Conservation (phyloP, 2,797 vertebrate genomes). For the Oreochromis grahami region DNA sequence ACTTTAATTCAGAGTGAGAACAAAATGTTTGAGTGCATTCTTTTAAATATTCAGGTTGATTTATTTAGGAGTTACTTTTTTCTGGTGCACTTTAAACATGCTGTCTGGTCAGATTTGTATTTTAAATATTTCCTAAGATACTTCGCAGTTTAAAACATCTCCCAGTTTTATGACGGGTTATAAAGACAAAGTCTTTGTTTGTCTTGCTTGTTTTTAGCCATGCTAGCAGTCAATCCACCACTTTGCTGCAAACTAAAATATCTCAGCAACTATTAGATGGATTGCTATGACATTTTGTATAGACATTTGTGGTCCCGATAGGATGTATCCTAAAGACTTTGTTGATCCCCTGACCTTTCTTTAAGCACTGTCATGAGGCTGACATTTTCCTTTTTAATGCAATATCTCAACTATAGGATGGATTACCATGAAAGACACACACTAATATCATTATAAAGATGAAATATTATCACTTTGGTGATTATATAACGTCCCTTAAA, state of each 20-base stretch:
- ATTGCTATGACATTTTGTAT: not conserved
- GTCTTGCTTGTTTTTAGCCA: not conserved
- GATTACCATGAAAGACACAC: not conserved
- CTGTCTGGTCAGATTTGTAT: not conserved
- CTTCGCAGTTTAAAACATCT: not conserved
- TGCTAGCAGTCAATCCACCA: not conserved
- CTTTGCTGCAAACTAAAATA: not conserved
- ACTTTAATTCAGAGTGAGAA: not conserved
- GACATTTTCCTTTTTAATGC: not conserved
- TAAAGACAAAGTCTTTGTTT: not conserved
- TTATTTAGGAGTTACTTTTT: not conserved
- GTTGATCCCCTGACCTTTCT: not conserved
- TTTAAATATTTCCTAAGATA: not conserved
- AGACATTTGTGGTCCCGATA: not conserved
- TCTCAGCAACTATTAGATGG: not conserved
- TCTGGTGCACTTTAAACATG: not conserved
- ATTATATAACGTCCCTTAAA: rapidly evolving
- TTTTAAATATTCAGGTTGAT: not conserved
- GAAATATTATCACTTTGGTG: not conserved
- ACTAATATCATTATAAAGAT: not conserved
- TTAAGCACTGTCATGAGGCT: not conserved
- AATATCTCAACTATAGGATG: not conserved
- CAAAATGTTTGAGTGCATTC: not conserved
- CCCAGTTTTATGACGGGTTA: not conserved
- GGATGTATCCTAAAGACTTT: not conserved